phyloP scores from a whole-genome alignment of 2,888 invertebrate genomes.

The Bembecia ichneumoniformis region DNA sequence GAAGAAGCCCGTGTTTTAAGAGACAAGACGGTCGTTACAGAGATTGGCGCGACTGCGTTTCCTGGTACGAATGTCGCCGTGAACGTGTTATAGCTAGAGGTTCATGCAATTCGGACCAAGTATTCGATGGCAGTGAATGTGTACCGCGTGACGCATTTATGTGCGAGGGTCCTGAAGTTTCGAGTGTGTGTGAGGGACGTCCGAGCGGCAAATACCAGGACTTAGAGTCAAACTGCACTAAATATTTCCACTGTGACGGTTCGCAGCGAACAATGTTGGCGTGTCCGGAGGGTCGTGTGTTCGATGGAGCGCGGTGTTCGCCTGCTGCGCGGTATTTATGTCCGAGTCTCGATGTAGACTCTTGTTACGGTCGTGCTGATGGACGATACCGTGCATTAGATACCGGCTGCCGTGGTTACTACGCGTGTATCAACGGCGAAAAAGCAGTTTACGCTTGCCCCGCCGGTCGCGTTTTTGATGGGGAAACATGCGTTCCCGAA shows the following conservation, averaged over 20 bases:
- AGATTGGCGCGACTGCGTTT: constrained; percentile 58
- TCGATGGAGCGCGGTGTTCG: constrained; percentile 59
- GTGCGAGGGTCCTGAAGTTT: constrained; percentile 59
- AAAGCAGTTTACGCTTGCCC: constrained; percentile 74
- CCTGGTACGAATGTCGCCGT: constrained; percentile 64
- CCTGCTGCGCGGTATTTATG: constrained; percentile 44
- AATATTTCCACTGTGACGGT: constrained; percentile 64
- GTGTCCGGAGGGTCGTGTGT: constrained; percentile 51
- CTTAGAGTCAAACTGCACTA: constrained; percentile 62
- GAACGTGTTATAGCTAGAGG: constrained; percentile 57
- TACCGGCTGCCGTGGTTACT: constrained; percentile 73
- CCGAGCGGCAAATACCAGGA: constrained; percentile 72
- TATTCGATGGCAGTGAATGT: constrained; percentile 67
- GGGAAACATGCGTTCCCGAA: constrained; percentile 63
- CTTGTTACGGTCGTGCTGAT: constrained; percentile 65
- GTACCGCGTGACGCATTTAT: constrained; percentile 41
- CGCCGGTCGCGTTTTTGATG: constrained; percentile 66
- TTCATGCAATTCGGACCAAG: constrained; percentile 52
- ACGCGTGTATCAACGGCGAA: constrained; percentile 68
- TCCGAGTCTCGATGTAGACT: constrained; percentile 59
- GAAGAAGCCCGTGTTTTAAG: constrained; percentile 57
- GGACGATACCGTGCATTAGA: constrained; percentile 67
- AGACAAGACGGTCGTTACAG: constrained; percentile 55
- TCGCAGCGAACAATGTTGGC: constrained; percentile 44
- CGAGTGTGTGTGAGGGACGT: constrained; percentile 53